phyloP scores from a whole-genome alignment of 2,797 vertebrate genomes.

The Morus bassanus region DNA sequence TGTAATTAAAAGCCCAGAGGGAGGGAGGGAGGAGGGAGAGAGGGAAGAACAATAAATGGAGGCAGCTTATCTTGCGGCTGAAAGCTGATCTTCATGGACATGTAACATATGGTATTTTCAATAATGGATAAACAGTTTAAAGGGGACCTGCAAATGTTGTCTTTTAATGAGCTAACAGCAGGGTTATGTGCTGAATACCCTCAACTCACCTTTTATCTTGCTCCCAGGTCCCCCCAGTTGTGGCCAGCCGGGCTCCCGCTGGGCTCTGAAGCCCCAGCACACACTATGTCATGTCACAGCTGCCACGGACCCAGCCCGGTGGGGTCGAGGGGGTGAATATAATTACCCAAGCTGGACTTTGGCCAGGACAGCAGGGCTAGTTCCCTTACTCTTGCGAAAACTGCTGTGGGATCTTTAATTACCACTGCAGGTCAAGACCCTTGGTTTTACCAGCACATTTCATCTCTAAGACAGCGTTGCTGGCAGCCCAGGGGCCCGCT shows the following conservation, averaged over 20 bases:
- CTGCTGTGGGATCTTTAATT: slow-evolving; percentile 14
- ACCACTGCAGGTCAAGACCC: neutral
- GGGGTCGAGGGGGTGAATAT: neutral
- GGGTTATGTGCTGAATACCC: slow-evolving; percentile 16
- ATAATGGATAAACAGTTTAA: slow-evolving; percentile 55
- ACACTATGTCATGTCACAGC: neutral
- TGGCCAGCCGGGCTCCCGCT: neutral
- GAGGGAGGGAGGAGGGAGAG: neutral
- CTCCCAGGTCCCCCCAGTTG: neutral
- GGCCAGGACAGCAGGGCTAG: neutral
- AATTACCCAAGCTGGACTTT: neutral
- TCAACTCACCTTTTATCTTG: slow-evolving; percentile 34
- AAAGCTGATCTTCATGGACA: slow-evolving; percentile 36
- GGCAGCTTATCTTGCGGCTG: neutral
- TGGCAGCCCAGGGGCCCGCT: neutral
- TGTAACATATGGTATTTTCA: slow-evolving; percentile 47
- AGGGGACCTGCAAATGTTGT: neutral
- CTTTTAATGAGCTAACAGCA: slow-evolving; percentile 34
- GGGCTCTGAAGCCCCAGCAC: neutral
- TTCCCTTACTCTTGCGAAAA: neutral
- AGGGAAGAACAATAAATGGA: slow-evolving; percentile 16
- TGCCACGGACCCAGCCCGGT: neutral
- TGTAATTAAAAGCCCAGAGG: slow-evolving; percentile 8
- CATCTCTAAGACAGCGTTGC: neutral
- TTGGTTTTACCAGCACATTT: neutral